Evolutionary conservation across 1,140 invertebrate species (phyloP).

Genomic region (Trichogramma pretiosum): DNA sequence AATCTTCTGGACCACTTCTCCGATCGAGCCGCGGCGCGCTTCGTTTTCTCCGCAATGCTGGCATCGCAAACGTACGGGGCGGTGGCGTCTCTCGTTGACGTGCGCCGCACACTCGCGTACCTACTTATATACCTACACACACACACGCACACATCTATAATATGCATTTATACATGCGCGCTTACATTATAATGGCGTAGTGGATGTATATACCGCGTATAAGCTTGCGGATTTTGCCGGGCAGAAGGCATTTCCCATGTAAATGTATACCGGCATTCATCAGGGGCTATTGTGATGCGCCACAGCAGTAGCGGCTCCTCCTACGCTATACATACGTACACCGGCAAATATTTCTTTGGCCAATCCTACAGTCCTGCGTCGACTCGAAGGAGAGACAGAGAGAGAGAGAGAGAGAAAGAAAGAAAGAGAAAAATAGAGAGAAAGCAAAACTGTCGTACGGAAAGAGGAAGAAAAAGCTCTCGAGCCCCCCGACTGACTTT

Average conservation of each 20-base stretch:
- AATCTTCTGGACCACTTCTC: conserved; percentile 25
- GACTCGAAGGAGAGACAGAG: background rate
- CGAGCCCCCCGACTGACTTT: conserved; percentile 16
- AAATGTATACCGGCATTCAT: conserved; percentile 45
- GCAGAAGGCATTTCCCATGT: conserved; percentile 38
- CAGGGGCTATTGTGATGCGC: conserved; percentile 39
- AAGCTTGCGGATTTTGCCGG: background rate
- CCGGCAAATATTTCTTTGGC: conserved; percentile 36
- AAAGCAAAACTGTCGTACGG: background rate
- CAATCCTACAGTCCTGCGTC: conserved; percentile 21
- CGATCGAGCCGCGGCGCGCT: background rate
- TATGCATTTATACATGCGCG: no score
- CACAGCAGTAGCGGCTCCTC: conserved; percentile 21
- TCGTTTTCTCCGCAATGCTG: background rate
- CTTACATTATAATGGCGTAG: no score
- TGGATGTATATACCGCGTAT: no score
- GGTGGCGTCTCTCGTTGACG: no score
- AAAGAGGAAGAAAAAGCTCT: conserved; percentile 20
- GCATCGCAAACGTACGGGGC: no score
- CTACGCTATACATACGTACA: conserved; percentile 23
- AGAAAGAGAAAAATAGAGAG: background rate
- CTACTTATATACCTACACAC: no score
- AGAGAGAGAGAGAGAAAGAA: background rate
- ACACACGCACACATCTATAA: no score
- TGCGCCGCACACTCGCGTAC: no score